Base-by-base conservation (phyloP, 2,888 invertebrate genomes). In the Pseudolycoriella hygida region DNA sequence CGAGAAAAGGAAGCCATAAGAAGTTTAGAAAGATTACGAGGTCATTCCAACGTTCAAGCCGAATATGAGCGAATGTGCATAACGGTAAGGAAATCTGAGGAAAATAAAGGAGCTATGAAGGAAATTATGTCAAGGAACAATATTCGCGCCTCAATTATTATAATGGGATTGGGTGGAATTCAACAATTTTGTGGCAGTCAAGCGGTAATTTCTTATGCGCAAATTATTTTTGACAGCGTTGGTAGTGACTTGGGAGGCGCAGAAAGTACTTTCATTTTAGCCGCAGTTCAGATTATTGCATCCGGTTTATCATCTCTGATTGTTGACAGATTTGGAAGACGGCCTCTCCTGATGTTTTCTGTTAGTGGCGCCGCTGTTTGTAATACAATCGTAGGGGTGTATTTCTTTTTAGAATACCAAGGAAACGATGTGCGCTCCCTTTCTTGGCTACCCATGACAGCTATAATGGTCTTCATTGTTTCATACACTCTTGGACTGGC, bases 131-230 rank as follows among this genome's bases (percentile, higher is more conserved):
- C 67, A 0, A 60, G 62, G 3, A 71, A 71, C 1, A 73, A 73
- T 52, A 68, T 67, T 43, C 68, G 66, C 50, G 77, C 77, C 0
- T 61, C 79, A 2, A 62, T 73, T 11, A 72, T 80, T 45, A 60
- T 74, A 2, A 56, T 75, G 42, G 69, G 71, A 1, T 67, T 80
- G 45, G 76, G 77, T 62, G 68, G 74, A 44, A 67, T 70, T 0
- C 69, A 69, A 53, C 78, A 79, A 54, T 71, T 77, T 45, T 73
- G 73, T 43, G 74, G 74, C 1, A 72, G 73, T 50, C 72, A 73
- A 42, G 73, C 73, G 1, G 66, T 74, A 20, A 70, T 73, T 48
- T 60, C 72, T 4, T 74, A 74, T 51, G 68, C 73, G 1, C 73
- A 74, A 46, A 69, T 73, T 51, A 80, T 80, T 53, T 77, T 80